Conservation (phyloP, 2,113 vertebrate genomes). For the Heterocephalus glaber region DNA sequence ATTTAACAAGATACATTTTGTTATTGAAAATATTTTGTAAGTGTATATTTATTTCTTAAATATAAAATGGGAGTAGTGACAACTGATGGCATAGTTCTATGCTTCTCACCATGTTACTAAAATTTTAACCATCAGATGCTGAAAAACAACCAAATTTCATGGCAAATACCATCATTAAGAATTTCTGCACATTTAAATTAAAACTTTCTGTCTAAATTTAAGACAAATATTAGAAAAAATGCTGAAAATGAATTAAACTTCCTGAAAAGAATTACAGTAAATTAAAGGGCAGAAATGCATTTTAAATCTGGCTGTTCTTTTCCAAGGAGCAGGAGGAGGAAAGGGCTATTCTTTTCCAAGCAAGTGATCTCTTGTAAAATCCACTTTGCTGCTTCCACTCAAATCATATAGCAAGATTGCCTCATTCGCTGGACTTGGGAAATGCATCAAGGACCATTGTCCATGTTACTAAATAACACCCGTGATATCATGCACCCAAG, state of each 20-base stretch:
- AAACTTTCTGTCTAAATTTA: slow-evolving; percentile 25
- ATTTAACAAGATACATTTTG: not conserved
- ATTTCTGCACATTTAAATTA: not conserved
- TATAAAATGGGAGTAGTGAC: not conserved
- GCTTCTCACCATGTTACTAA: not conserved
- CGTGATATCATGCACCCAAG: slow-evolving; percentile 52
- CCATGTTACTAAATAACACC: slow-evolving; percentile 58
- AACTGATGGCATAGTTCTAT: not conserved
- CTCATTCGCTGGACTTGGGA: slow-evolving; percentile 45
- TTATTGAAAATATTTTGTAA: not conserved
- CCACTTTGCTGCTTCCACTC: slow-evolving; percentile 41
- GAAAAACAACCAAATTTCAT: not conserved
- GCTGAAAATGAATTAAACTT: slow-evolving; percentile 30
- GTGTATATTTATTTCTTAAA: not conserved
- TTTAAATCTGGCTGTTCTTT: slow-evolving; percentile 62
- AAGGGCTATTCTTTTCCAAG: slow-evolving; percentile 45
- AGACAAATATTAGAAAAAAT: slow-evolving; percentile 7
- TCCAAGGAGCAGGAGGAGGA: not conserved
- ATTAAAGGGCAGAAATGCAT: slow-evolving; percentile 47
- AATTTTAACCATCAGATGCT: slow-evolving; percentile 21
- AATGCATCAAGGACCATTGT: slow-evolving; percentile 66
- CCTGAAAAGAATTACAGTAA: slow-evolving; percentile 34
- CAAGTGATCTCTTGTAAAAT: slow-evolving; percentile 56
- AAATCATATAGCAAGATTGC: slow-evolving; percentile 24
- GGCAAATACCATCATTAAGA: slow-evolving; percentile 10